Percentiles rank a stretch among this genome's conserved stretches.
phyloP scores from a whole-genome alignment of 2,888 invertebrate species.

The Ectemnius cavifrons region DNA sequence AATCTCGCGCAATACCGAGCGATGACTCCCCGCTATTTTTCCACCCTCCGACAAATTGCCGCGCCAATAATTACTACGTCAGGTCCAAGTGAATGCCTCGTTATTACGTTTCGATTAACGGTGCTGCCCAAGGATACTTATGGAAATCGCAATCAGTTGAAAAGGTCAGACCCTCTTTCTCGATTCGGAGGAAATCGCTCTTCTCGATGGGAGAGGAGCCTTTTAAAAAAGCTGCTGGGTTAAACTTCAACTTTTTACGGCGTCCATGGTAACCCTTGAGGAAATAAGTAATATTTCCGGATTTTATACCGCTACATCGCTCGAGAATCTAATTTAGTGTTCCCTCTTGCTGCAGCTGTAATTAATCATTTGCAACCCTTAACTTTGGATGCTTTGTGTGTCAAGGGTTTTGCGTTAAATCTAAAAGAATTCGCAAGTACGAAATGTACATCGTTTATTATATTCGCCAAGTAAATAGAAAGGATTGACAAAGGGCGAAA shows the following conservation, averaged over 20 bases:
- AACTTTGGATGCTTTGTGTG: no score
- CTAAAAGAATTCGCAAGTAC: no score
- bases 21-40: conserved; percentile 41
- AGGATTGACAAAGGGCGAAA: no score
- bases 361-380: no score
- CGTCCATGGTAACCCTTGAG: no score
- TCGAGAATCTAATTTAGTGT: no score
- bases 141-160: conserved; percentile 44
- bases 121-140: conserved; percentile 27
- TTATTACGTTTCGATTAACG: conserved; percentile 60
- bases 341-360: no score
- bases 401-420: neutral
- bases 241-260: neutral
- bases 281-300: no score
- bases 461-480: no score
- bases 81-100: conserved; percentile 46
- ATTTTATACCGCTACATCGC: no score
- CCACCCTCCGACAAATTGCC: conserved; percentile 35
- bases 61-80: conserved; percentile 40
- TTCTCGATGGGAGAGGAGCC: neutral
- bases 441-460: no score
- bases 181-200: neutral
- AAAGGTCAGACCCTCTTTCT: no score
- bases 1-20: conserved; percentile 38
- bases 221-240: neutral